phyloP scores from a whole-genome alignment of 2,888 invertebrate genomes.

The Noctua pronuba region DNA sequence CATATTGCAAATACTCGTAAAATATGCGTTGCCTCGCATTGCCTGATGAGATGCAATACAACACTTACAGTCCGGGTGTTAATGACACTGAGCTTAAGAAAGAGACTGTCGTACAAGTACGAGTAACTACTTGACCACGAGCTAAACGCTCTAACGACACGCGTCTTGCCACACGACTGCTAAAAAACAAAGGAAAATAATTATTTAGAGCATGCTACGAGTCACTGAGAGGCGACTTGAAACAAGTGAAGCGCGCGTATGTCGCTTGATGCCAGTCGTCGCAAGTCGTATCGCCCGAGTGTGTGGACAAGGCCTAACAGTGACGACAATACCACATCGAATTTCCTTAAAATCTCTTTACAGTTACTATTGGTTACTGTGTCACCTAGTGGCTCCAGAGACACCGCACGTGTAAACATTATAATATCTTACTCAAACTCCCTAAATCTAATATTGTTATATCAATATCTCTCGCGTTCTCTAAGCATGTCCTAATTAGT shows the following conservation, averaged over 20 bases:
- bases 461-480: conserved; percentile 27
- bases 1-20: neutral
- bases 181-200: neutral
- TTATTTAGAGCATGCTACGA: neutral
- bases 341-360: neutral
- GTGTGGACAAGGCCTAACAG: neutral
- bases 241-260: neutral
- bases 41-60: neutral
- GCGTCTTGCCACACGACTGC: neutral
- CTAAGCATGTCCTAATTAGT: conserved; percentile 41
- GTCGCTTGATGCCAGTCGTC: neutral
- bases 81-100: neutral
- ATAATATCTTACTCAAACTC: neutral
- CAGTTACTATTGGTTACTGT: neutral
- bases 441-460: neutral
- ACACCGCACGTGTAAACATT: neutral
- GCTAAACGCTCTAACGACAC: neutral
- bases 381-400: neutral
- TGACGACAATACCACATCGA: neutral
- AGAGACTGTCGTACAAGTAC: neutral
- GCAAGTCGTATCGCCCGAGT: neutral
- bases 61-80: neutral
- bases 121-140: neutral
- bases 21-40: neutral
- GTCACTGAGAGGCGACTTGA: neutral